These are phyloP conservation scores for Tetramorium parvispinum DNA, from an alignment of 1,140 invertebrate genomes.

Conservation along the genomic window DNA sequence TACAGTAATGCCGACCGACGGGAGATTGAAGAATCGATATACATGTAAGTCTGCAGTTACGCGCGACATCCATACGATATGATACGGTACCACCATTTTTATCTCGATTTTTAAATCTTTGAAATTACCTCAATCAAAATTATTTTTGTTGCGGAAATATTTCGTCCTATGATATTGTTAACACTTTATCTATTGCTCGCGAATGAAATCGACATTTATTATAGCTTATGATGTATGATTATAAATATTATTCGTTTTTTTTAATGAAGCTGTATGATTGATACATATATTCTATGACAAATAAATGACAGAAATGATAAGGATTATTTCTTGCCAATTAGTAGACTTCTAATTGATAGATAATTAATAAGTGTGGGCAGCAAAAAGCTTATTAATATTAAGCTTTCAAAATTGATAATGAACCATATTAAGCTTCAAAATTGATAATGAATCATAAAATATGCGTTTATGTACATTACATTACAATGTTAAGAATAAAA, in stretches of 20 bases:
- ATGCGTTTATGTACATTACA: background rate
- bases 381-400: background rate
- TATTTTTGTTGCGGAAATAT: background rate
- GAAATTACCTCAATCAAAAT: background rate
- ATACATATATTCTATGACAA: background rate
- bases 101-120: background rate
- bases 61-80: background rate
- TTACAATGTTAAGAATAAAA: constrained; percentile 9
- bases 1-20: constrained; percentile 93
- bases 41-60: constrained; percentile 84
- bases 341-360: background rate
- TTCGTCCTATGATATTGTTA: background rate
- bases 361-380: background rate
- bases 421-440: background rate
- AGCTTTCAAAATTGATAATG: background rate
- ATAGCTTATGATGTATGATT: background rate
- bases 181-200: no score
- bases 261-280: background rate
- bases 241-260: background rate
- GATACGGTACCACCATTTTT: background rate
- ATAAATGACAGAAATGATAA: background rate
- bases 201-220: background rate
- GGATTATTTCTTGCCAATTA: background rate
- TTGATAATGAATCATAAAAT: background rate
- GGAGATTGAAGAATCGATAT: constrained; percentile 90